These are phyloP conservation scores for Siniperca scherzeri DNA, from an alignment of 2,797 vertebrate genomes.

Conservation along the genomic window DNA sequence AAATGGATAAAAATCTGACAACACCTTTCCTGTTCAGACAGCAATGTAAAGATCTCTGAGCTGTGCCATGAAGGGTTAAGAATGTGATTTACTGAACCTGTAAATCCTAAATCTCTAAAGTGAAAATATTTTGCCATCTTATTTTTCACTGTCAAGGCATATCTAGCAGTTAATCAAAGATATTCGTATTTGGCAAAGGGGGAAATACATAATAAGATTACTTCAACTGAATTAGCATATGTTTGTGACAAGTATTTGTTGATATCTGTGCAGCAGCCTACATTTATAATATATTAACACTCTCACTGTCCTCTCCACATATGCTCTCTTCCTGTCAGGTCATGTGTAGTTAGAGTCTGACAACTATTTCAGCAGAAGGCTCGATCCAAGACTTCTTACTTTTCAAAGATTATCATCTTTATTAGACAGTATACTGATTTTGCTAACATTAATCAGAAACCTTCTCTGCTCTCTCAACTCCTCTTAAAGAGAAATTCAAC, in stretches of 20 bases:
- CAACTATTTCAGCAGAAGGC: not conserved
- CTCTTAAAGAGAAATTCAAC: not conserved
- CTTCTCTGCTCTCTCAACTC: not conserved
- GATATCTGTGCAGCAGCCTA: conserved; percentile 22
- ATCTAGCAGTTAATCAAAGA: conserved; percentile 52
- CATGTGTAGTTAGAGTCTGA: not conserved
- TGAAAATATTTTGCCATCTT: conserved; percentile 31
- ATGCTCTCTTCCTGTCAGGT: not conserved
- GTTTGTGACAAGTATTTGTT: conserved; percentile 45
- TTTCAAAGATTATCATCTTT: not conserved
- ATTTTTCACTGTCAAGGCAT: conserved; percentile 36
- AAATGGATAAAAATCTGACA: conserved; percentile 7
- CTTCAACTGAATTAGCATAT: conserved; percentile 47
- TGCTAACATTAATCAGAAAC: not conserved
- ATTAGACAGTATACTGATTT: not conserved
- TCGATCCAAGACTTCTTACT: not conserved
- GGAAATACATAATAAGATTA: conserved; percentile 62
- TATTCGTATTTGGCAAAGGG: conserved; percentile 36
- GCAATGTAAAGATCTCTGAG: not conserved
- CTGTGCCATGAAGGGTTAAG: conserved; percentile 2
- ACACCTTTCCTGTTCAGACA: not conserved
- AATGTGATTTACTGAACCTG: conserved; percentile 24
- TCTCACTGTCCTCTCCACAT: conserved; percentile 1
- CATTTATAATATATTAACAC: conserved; percentile 41
- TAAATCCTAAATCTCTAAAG: conserved; percentile 24